Evolutionary conservation across 2,888 invertebrate species (phyloP).

Genomic region (Aphrophora alni): DNA sequence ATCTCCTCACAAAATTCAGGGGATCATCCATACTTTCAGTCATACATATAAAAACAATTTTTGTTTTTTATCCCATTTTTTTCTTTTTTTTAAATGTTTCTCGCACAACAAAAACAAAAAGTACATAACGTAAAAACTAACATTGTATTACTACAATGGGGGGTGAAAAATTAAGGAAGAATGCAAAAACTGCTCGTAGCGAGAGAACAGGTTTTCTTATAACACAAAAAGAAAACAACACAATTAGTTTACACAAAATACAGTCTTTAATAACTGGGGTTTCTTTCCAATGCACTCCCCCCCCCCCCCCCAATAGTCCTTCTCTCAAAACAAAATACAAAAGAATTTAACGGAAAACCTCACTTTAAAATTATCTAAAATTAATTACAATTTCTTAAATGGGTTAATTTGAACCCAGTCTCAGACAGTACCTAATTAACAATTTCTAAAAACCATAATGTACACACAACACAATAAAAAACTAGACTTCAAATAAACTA

Average conservation of each 20-base stretch:
- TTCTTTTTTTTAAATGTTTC: conserved; percentile 26
- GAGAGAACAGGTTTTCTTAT: conserved; percentile 24
- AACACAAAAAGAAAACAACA: conserved; percentile 29
- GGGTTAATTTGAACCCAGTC: background rate
- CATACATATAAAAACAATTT: conserved; percentile 42
- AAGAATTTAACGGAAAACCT: conserved; percentile 1
- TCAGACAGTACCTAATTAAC: background rate
- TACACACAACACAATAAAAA: background rate
- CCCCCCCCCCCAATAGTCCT: conserved; percentile 13
- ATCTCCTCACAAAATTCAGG: conserved; percentile 44
- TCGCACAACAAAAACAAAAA: conserved; percentile 37
- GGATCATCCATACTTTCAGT: conserved; percentile 37
- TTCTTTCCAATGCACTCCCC: conserved; percentile 17
- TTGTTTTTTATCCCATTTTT: conserved; percentile 18
- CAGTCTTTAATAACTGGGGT: conserved; percentile 3
- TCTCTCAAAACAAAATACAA: background rate
- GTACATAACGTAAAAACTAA: conserved; percentile 34
- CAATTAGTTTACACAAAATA: background rate
- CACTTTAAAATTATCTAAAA: background rate
- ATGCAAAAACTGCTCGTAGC: conserved; percentile 9
- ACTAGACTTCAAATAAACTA: background rate
- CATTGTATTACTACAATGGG: conserved; percentile 35
- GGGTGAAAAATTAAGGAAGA: conserved; percentile 31
- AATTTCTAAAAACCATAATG: background rate
- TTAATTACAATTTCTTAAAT: background rate